Conservation (phyloP, 1,140 invertebrate species). For the Hydropsyche tenuis region DNA sequence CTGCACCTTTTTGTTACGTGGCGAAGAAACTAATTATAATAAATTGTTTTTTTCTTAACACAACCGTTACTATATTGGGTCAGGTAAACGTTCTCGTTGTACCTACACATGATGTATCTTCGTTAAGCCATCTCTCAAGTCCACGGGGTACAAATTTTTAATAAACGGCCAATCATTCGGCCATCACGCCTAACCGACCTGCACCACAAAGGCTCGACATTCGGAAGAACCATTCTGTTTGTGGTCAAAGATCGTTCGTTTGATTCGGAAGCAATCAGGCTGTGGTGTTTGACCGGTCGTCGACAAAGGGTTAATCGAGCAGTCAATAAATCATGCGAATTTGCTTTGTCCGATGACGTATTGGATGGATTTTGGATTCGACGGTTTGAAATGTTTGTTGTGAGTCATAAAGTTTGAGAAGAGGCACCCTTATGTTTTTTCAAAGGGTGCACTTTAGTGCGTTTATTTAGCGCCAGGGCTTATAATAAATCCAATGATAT, state of each 20-base stretch:
- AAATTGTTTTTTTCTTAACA: conserved; percentile 39
- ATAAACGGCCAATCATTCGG: not conserved
- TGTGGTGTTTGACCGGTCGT: too few species aligned
- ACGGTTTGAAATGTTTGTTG: too few species aligned
- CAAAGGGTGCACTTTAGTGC: not conserved
- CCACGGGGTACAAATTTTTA: conserved; percentile 8
- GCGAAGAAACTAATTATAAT: conserved; percentile 36
- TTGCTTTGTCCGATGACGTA: too few species aligned
- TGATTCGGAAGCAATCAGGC: too few species aligned
- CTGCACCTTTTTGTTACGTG: conserved; percentile 5
- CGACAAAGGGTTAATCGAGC: too few species aligned
- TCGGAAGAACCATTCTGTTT: too few species aligned
- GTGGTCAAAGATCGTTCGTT: too few species aligned
- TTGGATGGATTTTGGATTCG: too few species aligned
- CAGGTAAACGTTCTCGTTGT: conserved; percentile 20
- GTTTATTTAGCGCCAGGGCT: conserved; percentile 2
- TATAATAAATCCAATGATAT: not conserved
- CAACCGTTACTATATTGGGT: conserved; percentile 32
- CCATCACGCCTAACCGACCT: not conserved
- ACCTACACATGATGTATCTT: not conserved
- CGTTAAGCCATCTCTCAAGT: not conserved
- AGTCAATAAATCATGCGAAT: too few species aligned
- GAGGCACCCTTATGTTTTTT: not conserved
- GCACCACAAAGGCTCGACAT: not conserved
- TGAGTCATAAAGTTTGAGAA: too few species aligned